Percentiles rank a stretch among this genome's conserved stretches.
Evolutionary conservation across 2,113 vertebrate species (phyloP).

Genomic region (Romanogobio albipinnatus): DNA sequence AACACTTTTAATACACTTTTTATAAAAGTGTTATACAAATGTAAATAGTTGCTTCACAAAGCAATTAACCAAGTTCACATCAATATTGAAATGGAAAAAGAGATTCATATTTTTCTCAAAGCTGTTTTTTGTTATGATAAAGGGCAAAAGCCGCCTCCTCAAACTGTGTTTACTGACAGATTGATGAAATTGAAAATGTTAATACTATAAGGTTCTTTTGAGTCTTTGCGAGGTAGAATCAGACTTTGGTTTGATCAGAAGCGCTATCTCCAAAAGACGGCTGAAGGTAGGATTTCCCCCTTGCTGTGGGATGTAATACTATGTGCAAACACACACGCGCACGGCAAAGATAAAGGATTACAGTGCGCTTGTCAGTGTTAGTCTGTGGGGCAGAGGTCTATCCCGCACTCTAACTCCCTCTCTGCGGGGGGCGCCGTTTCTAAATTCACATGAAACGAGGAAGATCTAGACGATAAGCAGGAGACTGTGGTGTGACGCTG

Average conservation of each 20-base stretch:
- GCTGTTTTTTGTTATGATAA: neutral
- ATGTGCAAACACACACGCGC: constrained; percentile 22
- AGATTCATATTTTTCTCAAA: neutral
- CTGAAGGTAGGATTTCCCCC: constrained; percentile 45
- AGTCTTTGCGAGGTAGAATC: constrained; percentile 14
- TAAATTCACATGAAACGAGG: constrained; percentile 44
- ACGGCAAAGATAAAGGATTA: constrained; percentile 43
- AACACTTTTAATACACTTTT: neutral
- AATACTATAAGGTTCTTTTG: constrained; percentile 18
- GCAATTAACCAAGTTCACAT: neutral
- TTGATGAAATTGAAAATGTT: constrained; percentile 31
- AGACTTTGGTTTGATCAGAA: constrained; percentile 38
- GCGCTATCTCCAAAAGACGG: constrained; percentile 32
- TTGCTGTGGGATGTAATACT: constrained; percentile 39
- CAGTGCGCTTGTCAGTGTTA: constrained; percentile 37
- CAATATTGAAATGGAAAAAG: neutral
- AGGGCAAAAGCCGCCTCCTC: neutral
- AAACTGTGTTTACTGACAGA: constrained; percentile 23
- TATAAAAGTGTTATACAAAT: neutral
- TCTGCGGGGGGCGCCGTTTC: constrained; percentile 43
- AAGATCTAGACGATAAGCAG: constrained; percentile 35
- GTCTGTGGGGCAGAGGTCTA: constrained; percentile 42
- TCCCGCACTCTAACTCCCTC: constrained; percentile 39
- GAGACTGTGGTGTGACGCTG: constrained; percentile 11
- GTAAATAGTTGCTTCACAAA: neutral